Conservation (phyloP, 2,797 vertebrate genomes). For the Gadopsis bispinosus region DNA sequence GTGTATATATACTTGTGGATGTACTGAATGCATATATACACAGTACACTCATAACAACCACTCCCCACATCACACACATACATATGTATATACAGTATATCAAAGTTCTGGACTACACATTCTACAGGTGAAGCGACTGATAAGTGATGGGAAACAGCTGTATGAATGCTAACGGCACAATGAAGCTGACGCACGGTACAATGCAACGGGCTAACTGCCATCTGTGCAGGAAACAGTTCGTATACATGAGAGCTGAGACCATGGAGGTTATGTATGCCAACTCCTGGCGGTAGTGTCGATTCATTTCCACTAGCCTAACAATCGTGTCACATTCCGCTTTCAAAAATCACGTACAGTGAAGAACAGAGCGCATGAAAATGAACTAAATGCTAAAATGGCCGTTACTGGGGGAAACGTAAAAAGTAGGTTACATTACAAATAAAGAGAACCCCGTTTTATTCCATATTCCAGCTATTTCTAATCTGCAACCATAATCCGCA, state of each 20-base stretch:
- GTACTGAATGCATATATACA: slow-evolving; percentile 47
- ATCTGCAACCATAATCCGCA: slow-evolving; percentile 2
- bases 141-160: slow-evolving; percentile 38
- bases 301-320: slow-evolving; percentile 73
- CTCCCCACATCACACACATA: slow-evolving; percentile 25
- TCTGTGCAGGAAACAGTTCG: slow-evolving; percentile 33
- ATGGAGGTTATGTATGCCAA: slow-evolving; percentile 15
- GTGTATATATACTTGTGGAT: slow-evolving; percentile 25
- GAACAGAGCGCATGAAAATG: slow-evolving; percentile 33
- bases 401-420: slow-evolving; percentile 12
- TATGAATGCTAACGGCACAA: slow-evolving; percentile 38
- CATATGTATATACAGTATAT: slow-evolving; percentile 45
- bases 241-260: slow-evolving; percentile 23
- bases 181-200: slow-evolving; percentile 41
- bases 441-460: slow-evolving; percentile 65
- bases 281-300: slow-evolving; percentile 49
- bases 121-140: slow-evolving; percentile 41
- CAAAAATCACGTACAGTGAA: slow-evolving; percentile 64
- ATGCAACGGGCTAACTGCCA: slow-evolving; percentile 30
- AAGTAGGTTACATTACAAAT: slow-evolving; percentile 9
- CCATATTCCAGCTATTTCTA: slow-evolving; percentile 53
- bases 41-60: slow-evolving; percentile 20
- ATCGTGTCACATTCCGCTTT: slow-evolving; percentile 55
- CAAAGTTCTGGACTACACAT: slow-evolving; percentile 15
- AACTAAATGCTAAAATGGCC: slow-evolving; percentile 35